Evolutionary conservation across 2,888 invertebrate genomes (phyloP).

Genomic region (Cerastis leucographa): DNA sequence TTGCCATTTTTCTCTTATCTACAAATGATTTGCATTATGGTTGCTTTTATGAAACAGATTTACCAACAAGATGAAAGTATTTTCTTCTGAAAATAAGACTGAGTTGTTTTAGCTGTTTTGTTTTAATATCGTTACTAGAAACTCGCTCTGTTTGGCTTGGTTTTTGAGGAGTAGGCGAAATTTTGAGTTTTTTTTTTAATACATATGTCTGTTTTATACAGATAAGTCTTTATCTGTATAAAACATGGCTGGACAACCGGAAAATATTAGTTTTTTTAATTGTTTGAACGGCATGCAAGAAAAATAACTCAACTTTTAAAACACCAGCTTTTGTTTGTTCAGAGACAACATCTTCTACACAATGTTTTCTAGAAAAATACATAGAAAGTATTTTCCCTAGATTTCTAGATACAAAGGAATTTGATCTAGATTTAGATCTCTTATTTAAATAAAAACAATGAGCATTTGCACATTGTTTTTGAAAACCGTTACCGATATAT

Average conservation of each 20-base stretch:
- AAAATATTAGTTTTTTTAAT: too few species aligned
- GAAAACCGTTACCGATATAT: too few species aligned
- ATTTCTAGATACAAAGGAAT: neutral
- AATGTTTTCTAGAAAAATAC: neutral
- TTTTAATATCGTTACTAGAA: neutral
- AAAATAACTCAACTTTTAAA: too few species aligned
- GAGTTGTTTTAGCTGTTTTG: neutral
- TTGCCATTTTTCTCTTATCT: constrained; percentile 11
- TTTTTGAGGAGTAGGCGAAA: neutral
- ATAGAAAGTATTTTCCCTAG: neutral
- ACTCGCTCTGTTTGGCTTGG: neutral
- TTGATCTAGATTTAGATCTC: too few species aligned
- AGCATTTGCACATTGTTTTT: too few species aligned
- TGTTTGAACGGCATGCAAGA: too few species aligned
- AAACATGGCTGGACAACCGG: neutral
- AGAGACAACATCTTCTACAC: neutral
- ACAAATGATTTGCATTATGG: constrained; percentile 2
- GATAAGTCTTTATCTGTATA: too few species aligned
- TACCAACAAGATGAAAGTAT: constrained; percentile 9
- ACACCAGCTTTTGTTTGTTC: too few species aligned
- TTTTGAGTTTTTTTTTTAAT: neutral
- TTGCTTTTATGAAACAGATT: constrained; percentile 11
- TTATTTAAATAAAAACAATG: too few species aligned
- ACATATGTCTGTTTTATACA: neutral
- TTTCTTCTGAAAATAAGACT: neutral